Conservation (phyloP, 2,113 vertebrate genomes). For the Neotragus moschatus region DNA sequence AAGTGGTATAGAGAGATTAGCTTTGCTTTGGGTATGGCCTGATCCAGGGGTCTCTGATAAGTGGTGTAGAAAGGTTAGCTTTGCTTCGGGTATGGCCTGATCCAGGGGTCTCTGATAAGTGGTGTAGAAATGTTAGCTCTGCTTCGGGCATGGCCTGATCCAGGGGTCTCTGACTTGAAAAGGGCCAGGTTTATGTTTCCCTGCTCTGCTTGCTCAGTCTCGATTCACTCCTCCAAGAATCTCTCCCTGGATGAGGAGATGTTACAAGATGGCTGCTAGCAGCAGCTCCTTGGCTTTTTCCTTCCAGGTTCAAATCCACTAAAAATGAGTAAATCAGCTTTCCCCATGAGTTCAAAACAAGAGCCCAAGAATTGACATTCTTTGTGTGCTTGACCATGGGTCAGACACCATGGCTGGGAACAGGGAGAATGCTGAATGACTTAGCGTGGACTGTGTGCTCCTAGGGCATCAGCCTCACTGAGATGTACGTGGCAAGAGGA, state of each 20-base stretch:
- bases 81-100: neutral
- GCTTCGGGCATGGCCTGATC: neutral
- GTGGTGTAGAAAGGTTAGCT: neutral
- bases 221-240: neutral
- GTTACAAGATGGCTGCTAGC: neutral
- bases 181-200: neutral
- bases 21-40: neutral
- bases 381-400: neutral
- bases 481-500: neutral
- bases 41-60: neutral
- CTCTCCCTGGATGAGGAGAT: neutral
- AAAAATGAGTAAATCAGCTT: neutral
- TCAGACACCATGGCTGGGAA: neutral
- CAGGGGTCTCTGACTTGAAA: neutral
- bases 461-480: neutral
- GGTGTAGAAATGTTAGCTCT: neutral
- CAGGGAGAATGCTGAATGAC: neutral
- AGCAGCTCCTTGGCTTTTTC: neutral
- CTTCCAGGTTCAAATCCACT: neutral
- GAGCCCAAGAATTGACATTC: neutral
- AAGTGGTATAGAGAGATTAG: no score
- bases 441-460: neutral
- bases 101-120: neutral
- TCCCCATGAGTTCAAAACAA: neutral
- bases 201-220: neutral